phyloP scores from a whole-genome alignment of 2,797 vertebrate species.

The Huso huso region DNA sequence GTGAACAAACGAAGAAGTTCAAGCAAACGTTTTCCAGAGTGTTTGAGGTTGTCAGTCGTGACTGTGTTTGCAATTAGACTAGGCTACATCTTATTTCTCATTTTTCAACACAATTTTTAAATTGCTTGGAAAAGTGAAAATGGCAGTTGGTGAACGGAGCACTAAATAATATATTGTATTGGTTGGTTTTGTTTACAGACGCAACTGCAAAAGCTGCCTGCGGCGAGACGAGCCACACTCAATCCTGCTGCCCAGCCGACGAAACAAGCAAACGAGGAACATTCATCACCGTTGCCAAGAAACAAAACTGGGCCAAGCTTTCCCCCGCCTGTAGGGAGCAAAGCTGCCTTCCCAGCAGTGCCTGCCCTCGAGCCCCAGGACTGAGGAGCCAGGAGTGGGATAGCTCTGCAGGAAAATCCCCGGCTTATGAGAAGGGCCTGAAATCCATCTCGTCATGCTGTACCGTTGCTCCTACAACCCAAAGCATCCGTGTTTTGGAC shows the following conservation, averaged over 20 bases:
- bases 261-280: slow-evolving; percentile 24
- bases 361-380: slow-evolving; percentile 2
- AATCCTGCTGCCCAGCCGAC: neutral
- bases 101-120: too few relatives aligned
- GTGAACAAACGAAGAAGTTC: too few relatives aligned
- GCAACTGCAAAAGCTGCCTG: slow-evolving; percentile 21
- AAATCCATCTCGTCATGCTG: slow-evolving; percentile 20
- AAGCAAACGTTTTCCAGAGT: too few relatives aligned
- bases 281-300: slow-evolving; percentile 50
- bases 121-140: too few relatives aligned
- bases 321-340: slow-evolving; percentile 23
- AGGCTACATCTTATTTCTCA: too few relatives aligned
- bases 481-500: slow-evolving; percentile 29
- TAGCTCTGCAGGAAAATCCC: slow-evolving; percentile 20
- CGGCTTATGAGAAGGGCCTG: slow-evolving; percentile 21
- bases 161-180: too few relatives aligned
- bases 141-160: too few relatives aligned
- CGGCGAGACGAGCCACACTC: neutral
- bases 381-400: slow-evolving; percentile 21
- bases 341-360: neutral
- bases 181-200: slow-evolving; percentile 32
- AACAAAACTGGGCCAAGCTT: slow-evolving; percentile 56
- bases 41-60: too few relatives aligned
- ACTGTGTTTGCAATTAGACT: too few relatives aligned
- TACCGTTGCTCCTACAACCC: slow-evolving; percentile 16